These are phyloP conservation scores for Aethina tumida DNA, from an alignment of 1,140 invertebrate genomes.

Conservation along the genomic window DNA sequence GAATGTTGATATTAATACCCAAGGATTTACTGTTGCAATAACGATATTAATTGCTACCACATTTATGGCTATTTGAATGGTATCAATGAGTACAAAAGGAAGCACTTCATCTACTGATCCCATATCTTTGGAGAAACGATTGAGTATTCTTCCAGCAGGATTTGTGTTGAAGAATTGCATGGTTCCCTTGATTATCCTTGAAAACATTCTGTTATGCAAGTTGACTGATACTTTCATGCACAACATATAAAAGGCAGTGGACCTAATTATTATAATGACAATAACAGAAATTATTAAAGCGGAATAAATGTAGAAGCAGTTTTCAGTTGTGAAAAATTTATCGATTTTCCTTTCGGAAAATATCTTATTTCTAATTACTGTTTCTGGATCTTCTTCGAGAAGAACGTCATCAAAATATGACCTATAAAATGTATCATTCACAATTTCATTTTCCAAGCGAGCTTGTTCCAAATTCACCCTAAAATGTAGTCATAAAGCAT, in stretches of 20 bases:
- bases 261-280: conserved; percentile 48
- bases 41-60: conserved; percentile 35
- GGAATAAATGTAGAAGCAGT: conserved; percentile 37
- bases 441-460: conserved; percentile 6
- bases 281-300: conserved; percentile 40
- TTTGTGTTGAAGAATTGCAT: conserved; percentile 88
- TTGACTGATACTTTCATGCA: conserved; percentile 52
- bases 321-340: conserved; percentile 23
- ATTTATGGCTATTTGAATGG: conserved; percentile 38
- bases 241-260: conserved; percentile 60
- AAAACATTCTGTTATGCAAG: conserved; percentile 78
- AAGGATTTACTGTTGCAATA: conserved; percentile 48
- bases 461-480: conserved; percentile 24
- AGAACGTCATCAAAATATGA: conserved; percentile 29
- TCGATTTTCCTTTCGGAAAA: conserved; percentile 2
- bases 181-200: conserved; percentile 62
- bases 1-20: conserved; percentile 48
- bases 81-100: conserved; percentile 65
- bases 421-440: conserved; percentile 17
- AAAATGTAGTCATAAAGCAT: conserved; percentile 8
- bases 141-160: conserved; percentile 65
- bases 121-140: conserved; percentile 67
- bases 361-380: conserved; percentile 5
- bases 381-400: conserved; percentile 12
- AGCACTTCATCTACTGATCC: conserved; percentile 76